Evolutionary conservation across 2,797 vertebrate genomes (phyloP).

Genomic region (Sphenopsis melanotis): DNA sequence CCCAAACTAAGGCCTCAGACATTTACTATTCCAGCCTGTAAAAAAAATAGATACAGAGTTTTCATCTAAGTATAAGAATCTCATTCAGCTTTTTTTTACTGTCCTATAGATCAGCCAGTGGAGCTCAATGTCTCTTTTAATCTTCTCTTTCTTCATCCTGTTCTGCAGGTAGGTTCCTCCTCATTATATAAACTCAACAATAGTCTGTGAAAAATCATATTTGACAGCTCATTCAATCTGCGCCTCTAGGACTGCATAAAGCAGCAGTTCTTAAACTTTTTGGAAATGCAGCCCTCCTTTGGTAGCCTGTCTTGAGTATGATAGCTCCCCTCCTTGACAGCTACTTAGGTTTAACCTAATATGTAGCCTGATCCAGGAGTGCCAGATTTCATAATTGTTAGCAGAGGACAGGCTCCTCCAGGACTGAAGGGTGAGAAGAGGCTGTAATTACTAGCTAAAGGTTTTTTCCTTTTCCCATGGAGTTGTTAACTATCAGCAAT

Average conservation of each 20-base stretch:
- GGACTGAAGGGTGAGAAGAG: not conserved
- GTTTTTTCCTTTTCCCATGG: not conserved
- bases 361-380: not conserved
- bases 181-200: conserved; percentile 22
- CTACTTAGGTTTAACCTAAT: not conserved
- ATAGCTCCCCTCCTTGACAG: not conserved
- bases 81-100: not conserved
- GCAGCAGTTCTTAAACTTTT: not conserved
- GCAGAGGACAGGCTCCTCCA: not conserved
- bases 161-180: conserved; percentile 22
- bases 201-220: not conserved
- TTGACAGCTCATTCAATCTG: conserved; percentile 34
- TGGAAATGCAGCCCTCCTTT: not conserved
- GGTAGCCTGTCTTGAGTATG: not conserved
- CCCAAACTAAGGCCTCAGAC: not conserved
- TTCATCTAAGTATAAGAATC: not conserved
- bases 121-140: not conserved
- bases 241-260: not conserved
- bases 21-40: not conserved
- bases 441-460: not conserved
- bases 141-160: not conserved
- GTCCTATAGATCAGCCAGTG: not conserved
- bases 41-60: not conserved
- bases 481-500: not conserved
- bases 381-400: not conserved